These are phyloP conservation scores for Himalopsyche phryganea DNA, from an alignment of 1,140 invertebrate genomes.

Conservation along the genomic window DNA sequence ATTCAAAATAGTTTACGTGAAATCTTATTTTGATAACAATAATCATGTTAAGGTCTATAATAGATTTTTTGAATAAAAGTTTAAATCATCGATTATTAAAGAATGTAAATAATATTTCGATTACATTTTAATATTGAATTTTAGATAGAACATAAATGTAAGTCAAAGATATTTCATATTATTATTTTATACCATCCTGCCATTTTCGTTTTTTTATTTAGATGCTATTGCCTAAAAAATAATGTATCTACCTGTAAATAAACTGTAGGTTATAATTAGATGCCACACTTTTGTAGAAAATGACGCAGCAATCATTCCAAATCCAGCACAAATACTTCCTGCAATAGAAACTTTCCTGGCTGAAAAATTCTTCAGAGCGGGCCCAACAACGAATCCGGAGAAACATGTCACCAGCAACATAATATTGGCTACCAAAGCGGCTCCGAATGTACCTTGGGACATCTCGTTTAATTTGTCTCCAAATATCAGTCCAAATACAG, in stretches of 20 bases:
- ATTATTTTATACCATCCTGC: too few relatives aligned
- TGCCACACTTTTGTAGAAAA: constrained; percentile 60
- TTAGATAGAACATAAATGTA: too few relatives aligned
- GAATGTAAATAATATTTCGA: neutral
- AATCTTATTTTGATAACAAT: too few relatives aligned
- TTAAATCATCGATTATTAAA: neutral
- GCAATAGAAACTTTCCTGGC: constrained; percentile 60
- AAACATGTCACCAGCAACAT: constrained; percentile 68
- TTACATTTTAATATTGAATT: neutral
- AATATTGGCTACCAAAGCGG: constrained; percentile 65
- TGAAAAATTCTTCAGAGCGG: constrained; percentile 60
- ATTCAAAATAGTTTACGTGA: too few relatives aligned
- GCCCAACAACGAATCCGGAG: constrained; percentile 64
- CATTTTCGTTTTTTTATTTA: too few relatives aligned
- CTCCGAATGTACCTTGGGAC: constrained; percentile 62
- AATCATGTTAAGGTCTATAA: too few relatives aligned
- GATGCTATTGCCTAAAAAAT: too few relatives aligned
- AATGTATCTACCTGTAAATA: constrained; percentile 57
- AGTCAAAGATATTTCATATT: too few relatives aligned
- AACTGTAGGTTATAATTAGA: constrained; percentile 64
- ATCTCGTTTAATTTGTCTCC: constrained; percentile 60
- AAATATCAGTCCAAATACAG: constrained; percentile 68
- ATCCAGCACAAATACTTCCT: constrained; percentile 58
- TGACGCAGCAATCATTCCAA: constrained; percentile 60
- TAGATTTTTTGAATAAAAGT: neutral